A percentile compares a stretch with the other conserved stretches of the same genome.
Conservation (phyloP, 2,113 vertebrate species). For the Aythya baeri region DNA sequence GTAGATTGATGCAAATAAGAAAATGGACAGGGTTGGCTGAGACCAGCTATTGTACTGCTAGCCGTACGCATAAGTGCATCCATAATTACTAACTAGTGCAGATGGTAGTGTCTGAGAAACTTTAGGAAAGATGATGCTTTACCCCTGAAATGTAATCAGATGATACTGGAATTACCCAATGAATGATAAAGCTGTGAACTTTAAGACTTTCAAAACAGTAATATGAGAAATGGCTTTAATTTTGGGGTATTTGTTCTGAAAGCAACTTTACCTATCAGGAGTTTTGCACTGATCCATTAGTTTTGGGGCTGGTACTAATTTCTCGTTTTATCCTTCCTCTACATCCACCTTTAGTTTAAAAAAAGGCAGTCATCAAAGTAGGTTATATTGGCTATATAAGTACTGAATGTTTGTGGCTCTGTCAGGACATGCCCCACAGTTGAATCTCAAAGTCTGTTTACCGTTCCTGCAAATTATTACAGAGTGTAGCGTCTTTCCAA, state of each 20-base stretch:
- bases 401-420: not conserved
- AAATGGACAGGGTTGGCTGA: not conserved
- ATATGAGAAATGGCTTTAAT: not conserved
- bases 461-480: not conserved
- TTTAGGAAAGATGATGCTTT: not conserved
- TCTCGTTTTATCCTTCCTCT: not conserved
- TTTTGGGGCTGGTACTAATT: not conserved
- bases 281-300: not conserved
- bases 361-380: not conserved
- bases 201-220: not conserved
- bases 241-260: not conserved
- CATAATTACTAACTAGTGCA: not conserved
- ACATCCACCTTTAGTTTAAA: not conserved
- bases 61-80: not conserved
- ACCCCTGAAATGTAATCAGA: not conserved
- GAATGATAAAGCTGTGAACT: not conserved
- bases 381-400: not conserved
- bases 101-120: not conserved
- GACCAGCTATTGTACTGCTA: accelerated
- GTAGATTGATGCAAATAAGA: not conserved
- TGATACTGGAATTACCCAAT: not conserved
- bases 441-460: not conserved
- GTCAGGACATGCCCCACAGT: not conserved
- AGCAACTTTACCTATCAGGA: not conserved
- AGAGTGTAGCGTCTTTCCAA: not conserved